Conservation (phyloP, 2,888 invertebrate genomes). For the Epinotia ramella region DNA sequence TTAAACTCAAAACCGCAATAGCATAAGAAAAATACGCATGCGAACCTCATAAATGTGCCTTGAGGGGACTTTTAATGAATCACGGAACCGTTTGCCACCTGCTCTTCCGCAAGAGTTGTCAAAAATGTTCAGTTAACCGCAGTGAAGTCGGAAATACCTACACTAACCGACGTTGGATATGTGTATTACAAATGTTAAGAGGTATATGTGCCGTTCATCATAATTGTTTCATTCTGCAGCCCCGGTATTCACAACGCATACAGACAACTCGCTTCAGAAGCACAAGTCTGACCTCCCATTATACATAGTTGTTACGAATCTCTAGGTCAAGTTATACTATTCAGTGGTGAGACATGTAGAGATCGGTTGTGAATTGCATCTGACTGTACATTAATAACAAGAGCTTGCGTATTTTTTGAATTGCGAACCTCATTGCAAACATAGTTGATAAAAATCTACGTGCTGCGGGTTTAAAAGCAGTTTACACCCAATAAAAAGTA, state of each 20-base stretch:
- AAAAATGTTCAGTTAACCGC: background rate
- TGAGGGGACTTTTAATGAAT: constrained; percentile 6
- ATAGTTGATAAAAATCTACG: background rate
- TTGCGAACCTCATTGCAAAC: constrained; percentile 14
- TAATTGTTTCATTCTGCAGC: background rate
- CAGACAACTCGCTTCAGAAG: background rate
- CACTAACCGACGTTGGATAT: constrained; percentile 1
- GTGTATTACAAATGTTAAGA: background rate
- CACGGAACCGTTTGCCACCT: background rate
- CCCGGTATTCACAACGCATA: background rate
- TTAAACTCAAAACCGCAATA: background rate
- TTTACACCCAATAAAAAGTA: background rate
- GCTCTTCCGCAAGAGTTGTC: background rate
- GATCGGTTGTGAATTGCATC: background rate
- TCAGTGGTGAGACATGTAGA: background rate
- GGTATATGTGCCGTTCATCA: background rate
- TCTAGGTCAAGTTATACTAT: background rate
- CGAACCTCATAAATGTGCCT: background rate
- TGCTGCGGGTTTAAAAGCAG: background rate
- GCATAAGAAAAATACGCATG: constrained; percentile 7
- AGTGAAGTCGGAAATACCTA: background rate
- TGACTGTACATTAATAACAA: background rate
- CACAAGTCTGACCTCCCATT: background rate
- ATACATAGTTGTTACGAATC: background rate
- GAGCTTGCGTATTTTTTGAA: background rate